phyloP scores from a whole-genome alignment of 2,113 vertebrate species.

The Morone saxatilis region DNA sequence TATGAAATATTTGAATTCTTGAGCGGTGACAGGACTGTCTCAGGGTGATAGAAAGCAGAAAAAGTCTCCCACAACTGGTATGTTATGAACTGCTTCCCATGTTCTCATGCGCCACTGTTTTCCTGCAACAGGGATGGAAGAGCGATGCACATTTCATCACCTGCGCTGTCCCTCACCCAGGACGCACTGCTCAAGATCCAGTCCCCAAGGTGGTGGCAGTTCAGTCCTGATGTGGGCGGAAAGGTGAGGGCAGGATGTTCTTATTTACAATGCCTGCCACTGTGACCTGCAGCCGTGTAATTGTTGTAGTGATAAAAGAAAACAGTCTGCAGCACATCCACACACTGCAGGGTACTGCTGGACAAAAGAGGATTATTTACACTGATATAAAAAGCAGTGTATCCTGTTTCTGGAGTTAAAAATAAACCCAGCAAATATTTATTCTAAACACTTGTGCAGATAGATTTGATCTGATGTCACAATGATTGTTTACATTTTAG shows the following conservation, averaged over 20 bases:
- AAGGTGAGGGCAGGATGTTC: conserved; percentile 78
- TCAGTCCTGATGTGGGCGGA: conserved; percentile 38
- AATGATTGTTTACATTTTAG: conserved; percentile 59
- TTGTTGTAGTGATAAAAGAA: conserved; percentile 76
- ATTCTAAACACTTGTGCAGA: conserved; percentile 42
- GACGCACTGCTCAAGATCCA: background rate
- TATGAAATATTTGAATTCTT: conserved; percentile 30
- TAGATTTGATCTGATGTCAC: conserved; percentile 52
- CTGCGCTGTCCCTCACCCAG: background rate
- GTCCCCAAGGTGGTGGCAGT: conserved; percentile 22
- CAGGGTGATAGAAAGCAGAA: conserved; percentile 1
- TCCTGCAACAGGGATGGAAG: background rate
- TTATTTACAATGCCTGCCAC: conserved; percentile 67
- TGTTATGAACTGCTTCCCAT: conserved; percentile 31
- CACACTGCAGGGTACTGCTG: conserved; percentile 64
- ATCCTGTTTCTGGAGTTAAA: conserved; percentile 80
- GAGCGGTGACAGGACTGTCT: conserved; percentile 8
- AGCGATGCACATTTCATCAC: conserved; percentile 1
- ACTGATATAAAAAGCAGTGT: conserved; percentile 79
- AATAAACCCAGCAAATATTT: conserved; percentile 76
- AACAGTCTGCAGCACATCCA: conserved; percentile 82
- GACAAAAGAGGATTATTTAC: conserved; percentile 81
- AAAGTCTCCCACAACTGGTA: background rate
- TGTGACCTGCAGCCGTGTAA: conserved; percentile 53
- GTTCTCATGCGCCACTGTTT: conserved; percentile 23